A percentile compares a stretch with the other conserved stretches of the same genome.
Conservation (phyloP, 2,888 invertebrate genomes). For the Cheiracanthium punctorium region DNA sequence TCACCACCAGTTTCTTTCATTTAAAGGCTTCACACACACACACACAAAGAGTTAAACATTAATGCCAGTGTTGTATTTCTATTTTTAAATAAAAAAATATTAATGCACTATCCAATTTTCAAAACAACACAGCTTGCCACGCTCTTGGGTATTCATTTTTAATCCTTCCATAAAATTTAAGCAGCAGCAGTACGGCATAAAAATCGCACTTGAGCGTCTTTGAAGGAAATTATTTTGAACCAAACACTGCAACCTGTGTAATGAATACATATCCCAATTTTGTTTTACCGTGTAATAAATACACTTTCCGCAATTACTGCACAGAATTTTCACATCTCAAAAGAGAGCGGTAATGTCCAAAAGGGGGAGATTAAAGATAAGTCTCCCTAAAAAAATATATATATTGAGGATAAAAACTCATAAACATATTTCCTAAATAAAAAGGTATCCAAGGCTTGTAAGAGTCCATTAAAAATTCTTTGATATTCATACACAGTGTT, state of each 20-base stretch:
- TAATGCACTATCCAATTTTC: too few species aligned
- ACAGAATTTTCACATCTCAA: background rate
- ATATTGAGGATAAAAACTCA: background rate
- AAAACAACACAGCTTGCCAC: too few species aligned
- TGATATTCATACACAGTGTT: background rate
- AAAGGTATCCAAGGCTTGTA: background rate
- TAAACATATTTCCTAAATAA: background rate
- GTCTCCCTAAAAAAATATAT: background rate
- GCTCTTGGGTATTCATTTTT: too few species aligned
- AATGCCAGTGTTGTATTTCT: too few species aligned
- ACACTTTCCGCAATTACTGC: background rate
- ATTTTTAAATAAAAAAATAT: too few species aligned
- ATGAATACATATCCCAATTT: background rate
- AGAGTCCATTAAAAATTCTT: background rate
- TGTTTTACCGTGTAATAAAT: background rate
- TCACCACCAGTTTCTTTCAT: too few species aligned
- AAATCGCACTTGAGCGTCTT: too few species aligned
- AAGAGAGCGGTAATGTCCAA: background rate
- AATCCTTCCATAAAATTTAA: too few species aligned
- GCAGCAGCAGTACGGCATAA: too few species aligned
- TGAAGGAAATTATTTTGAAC: background rate
- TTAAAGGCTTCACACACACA: too few species aligned
- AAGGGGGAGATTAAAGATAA: background rate
- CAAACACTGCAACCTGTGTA: background rate
- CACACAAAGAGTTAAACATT: too few species aligned